phyloP scores from a whole-genome alignment of 2,888 invertebrate genomes.

The Oxyteleia sp. region DNA sequence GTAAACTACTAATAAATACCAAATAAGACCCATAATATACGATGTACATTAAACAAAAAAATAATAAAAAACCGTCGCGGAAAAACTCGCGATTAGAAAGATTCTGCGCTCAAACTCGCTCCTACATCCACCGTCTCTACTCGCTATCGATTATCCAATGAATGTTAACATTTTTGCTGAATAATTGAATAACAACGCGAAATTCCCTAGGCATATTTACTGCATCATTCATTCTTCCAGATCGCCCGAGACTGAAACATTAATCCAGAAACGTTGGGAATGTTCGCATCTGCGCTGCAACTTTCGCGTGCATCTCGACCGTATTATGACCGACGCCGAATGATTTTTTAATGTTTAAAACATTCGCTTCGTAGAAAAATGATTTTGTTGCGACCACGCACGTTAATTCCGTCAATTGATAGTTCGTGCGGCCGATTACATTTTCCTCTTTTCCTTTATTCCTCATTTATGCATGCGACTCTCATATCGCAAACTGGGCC shows the following conservation, averaged over 20 bases:
- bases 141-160: constrained; percentile 35
- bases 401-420: constrained; percentile 53
- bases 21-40: too few relatives aligned
- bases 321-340: constrained; percentile 19
- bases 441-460: constrained; percentile 12
- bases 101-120: background rate
- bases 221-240: constrained; percentile 39
- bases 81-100: background rate
- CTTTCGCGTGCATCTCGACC: constrained; percentile 51
- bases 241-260: constrained; percentile 47
- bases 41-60: too few relatives aligned
- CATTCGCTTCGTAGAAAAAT: constrained; percentile 37
- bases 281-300: constrained; percentile 55
- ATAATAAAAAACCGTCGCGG: too few relatives aligned
- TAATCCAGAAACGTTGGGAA: constrained; percentile 57
- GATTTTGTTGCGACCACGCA: constrained; percentile 48
- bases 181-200: constrained; percentile 55
- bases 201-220: constrained; percentile 45
- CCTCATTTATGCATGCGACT: constrained; percentile 38
- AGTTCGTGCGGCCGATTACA: constrained; percentile 11
- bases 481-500: constrained; percentile 40
- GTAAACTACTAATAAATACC: too few relatives aligned
- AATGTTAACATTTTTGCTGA: constrained; percentile 53
- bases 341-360: constrained; percentile 63
- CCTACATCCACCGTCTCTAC: constrained; percentile 8